Conservation (phyloP, 2,113 vertebrate species). For the Camelus bactrianus region DNA sequence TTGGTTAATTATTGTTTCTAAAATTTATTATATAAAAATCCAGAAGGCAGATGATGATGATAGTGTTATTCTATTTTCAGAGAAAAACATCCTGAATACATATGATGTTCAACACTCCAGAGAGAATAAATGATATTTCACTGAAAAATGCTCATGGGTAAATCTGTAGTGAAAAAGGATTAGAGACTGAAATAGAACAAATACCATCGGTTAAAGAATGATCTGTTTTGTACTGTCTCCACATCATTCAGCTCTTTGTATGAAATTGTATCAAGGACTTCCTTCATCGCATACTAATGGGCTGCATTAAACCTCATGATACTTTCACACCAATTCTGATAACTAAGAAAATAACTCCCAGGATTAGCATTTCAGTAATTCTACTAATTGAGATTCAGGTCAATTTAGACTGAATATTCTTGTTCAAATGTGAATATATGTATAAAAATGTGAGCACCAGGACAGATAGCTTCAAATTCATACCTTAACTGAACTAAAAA, state of each 20-base stretch:
- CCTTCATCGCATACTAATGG: conserved; percentile 5
- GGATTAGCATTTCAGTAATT: conserved; percentile 61
- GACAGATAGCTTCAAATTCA: neutral
- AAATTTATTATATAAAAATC: conserved; percentile 41
- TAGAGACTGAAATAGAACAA: conserved; percentile 71
- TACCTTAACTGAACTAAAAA: neutral
- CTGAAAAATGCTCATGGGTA: conserved; percentile 63
- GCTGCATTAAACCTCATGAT: conserved; percentile 26
- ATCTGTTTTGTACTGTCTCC: conserved; percentile 60
- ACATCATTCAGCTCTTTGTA: conserved; percentile 59
- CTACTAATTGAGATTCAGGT: conserved; percentile 42
- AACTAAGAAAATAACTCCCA: conserved; percentile 50
- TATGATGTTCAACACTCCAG: conserved; percentile 32
- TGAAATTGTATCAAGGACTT: neutral
- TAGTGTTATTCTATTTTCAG: conserved; percentile 60
- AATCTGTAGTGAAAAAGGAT: conserved; percentile 68
- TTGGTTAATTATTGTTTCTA: conserved; percentile 47
- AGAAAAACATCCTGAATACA: conserved; percentile 42
- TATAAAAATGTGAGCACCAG: conserved; percentile 16
- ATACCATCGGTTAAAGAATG: conserved; percentile 56
- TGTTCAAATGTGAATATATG: conserved; percentile 27
- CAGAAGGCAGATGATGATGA: conserved; percentile 34
- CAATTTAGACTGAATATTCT: conserved; percentile 55
- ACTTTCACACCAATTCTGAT: conserved; percentile 40
- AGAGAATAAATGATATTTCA: conserved; percentile 69